Conservation (phyloP, 1,140 invertebrate species). For the Lepidurus packardi region DNA sequence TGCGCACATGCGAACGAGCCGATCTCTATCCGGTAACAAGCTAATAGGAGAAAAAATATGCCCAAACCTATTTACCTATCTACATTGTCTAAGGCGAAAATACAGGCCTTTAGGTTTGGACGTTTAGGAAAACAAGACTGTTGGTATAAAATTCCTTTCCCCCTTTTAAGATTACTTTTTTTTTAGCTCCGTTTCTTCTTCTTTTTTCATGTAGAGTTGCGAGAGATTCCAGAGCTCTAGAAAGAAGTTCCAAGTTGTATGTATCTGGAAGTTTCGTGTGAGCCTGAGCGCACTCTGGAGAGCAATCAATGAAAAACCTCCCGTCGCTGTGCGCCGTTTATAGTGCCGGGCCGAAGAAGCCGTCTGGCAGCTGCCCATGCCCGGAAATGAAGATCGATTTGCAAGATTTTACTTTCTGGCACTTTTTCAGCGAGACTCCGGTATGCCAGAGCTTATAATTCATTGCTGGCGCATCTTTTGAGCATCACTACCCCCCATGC, state of each 20-base stretch:
- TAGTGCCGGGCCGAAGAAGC: neutral
- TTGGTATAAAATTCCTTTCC: no score
- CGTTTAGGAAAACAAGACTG: no score
- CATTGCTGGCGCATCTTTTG: no score
- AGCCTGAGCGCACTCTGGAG: conserved; percentile 7
- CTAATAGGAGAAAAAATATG: no score
- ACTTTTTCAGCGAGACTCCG: neutral
- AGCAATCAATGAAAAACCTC: conserved; percentile 7
- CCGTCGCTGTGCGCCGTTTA: neutral
- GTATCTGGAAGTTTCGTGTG: neutral
- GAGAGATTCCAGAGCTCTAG: neutral
- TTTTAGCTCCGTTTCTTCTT: neutral
- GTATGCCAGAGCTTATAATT: no score
- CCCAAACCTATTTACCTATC: no score
- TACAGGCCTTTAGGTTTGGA: no score
- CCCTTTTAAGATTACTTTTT: no score
- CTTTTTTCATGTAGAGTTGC: neutral
- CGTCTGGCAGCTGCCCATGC: neutral
- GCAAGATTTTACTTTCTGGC: neutral
- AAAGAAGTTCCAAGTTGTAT: neutral
- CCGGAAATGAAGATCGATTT: conserved; percentile 12
- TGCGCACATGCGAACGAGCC: no score
- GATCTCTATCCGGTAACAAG: no score
- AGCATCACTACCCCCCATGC: no score
- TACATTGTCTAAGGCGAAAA: no score